These are phyloP conservation scores for Ameiurus melas DNA, from an alignment of 2,113 vertebrate species.

Conservation along the genomic window DNA sequence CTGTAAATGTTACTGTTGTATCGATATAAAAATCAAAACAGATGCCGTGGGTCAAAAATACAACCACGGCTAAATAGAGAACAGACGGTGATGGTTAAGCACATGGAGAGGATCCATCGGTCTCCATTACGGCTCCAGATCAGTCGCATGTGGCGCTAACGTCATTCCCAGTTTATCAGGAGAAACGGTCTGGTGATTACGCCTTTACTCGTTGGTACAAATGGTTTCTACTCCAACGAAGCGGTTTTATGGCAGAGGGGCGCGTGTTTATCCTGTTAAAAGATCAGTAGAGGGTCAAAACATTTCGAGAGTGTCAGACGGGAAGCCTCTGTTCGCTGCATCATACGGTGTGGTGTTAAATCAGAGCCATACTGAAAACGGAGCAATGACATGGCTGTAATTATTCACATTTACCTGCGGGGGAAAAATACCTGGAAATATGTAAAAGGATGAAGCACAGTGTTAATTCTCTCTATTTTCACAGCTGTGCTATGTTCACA, in stretches of 20 bases:
- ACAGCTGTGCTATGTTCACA: slow-evolving; percentile 2
- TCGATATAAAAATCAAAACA: slow-evolving; percentile 14
- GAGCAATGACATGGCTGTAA: slow-evolving; percentile 13
- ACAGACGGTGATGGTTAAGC: slow-evolving; percentile 13
- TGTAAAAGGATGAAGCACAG: background rate
- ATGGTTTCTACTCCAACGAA: background rate
- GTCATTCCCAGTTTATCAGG: background rate
- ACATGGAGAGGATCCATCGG: background rate
- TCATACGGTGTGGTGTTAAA: background rate
- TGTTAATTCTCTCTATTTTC: background rate
- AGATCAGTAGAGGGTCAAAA: background rate
- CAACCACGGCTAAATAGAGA: background rate
- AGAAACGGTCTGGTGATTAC: background rate
- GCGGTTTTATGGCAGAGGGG: background rate
- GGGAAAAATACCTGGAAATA: background rate
- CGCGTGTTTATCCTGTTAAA: background rate
- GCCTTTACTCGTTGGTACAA: background rate
- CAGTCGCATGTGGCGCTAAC: background rate
- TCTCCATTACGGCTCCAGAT: slow-evolving; percentile 8
- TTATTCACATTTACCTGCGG: background rate
- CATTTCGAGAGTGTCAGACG: background rate
- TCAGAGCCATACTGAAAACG: background rate
- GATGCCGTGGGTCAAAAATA: slow-evolving; percentile 7
- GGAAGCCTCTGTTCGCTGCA: background rate
- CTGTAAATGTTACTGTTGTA: background rate